Percentiles rank a stretch among this genome's conserved stretches.
These are phyloP conservation scores for Anoplopoma fimbria DNA, from an alignment of 2,113 vertebrate species.

Conservation along the genomic window DNA sequence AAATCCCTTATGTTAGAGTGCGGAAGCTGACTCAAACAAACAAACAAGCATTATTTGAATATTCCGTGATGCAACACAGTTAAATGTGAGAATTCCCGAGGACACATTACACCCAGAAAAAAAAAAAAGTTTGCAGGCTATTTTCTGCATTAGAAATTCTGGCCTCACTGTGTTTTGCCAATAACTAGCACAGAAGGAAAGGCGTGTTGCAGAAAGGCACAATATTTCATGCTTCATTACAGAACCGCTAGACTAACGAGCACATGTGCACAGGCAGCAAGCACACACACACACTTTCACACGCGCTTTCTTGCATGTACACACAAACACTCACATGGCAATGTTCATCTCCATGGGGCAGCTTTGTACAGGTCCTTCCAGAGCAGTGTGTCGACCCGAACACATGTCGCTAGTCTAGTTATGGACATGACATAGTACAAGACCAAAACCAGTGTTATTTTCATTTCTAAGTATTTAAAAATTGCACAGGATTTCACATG, in stretches of 20 bases:
- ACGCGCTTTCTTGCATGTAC: not conserved
- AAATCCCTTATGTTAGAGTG: conserved; percentile 16
- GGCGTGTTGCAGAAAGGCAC: conserved; percentile 41
- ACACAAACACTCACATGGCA: not conserved
- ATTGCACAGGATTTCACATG: not conserved
- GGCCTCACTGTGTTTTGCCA: conserved; percentile 10
- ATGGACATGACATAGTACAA: not conserved
- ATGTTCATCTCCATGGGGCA: not conserved
- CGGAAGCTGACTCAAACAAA: conserved; percentile 25
- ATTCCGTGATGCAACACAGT: conserved; percentile 19
- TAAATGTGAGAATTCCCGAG: conserved; percentile 10
- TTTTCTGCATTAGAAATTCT: conserved; percentile 30
- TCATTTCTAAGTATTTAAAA: not conserved
- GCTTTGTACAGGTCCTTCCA: conserved; percentile 2
- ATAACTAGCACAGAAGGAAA: conserved; percentile 43
- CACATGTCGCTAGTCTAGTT: conserved; percentile 1
- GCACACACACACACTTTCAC: not conserved
- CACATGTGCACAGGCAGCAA: conserved; percentile 15
- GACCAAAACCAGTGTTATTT: not conserved
- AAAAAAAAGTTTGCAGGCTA: conserved; percentile 5
- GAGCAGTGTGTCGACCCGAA: conserved; percentile 3
- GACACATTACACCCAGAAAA: conserved; percentile 7
- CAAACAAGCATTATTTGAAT: conserved; percentile 29
- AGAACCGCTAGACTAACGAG: conserved; percentile 34
- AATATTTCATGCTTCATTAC: conserved; percentile 48